Percentiles rank a stretch among this genome's conserved stretches.
Conservation (phyloP, 1,140 invertebrate genomes). For the Leucophenga varia region DNA sequence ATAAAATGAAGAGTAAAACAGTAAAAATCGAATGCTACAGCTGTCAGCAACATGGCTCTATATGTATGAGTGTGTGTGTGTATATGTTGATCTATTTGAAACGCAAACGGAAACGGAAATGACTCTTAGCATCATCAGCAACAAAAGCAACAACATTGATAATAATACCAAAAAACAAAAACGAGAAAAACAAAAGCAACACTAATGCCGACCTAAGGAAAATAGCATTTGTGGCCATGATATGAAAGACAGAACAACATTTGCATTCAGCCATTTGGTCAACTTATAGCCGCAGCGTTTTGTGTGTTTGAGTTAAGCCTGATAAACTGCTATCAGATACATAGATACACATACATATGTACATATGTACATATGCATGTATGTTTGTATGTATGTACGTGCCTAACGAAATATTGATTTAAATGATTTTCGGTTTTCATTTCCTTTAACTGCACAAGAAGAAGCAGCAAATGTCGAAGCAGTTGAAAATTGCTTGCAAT, state of each 20-base stretch:
- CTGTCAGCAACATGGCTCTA: too few relatives aligned
- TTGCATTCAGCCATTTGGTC: constrained; percentile 51
- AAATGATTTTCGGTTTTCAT: constrained; percentile 53
- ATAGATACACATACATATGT: too few relatives aligned
- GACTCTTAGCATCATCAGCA: constrained; percentile 40
- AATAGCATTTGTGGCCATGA: constrained; percentile 31
- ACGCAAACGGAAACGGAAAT: constrained; percentile 37
- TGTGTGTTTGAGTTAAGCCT: too few relatives aligned
- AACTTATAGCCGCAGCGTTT: too few relatives aligned
- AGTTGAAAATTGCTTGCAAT: constrained; percentile 43
- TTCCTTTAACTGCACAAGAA: too few relatives aligned
- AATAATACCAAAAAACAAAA: too few relatives aligned
- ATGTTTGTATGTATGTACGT: constrained; percentile 43
- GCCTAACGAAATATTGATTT: constrained; percentile 53
- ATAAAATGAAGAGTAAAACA: too few relatives aligned
- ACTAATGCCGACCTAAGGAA: constrained; percentile 53
- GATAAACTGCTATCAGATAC: too few relatives aligned
- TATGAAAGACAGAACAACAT: constrained; percentile 44
- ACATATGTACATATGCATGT: too few relatives aligned
- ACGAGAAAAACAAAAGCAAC: constrained; percentile 21
- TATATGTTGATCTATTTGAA: not conserved
- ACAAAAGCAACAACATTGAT: constrained; percentile 11
- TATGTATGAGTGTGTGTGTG: too few relatives aligned
- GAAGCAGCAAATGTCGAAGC: too few relatives aligned
- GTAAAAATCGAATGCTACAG: too few relatives aligned